Base-by-base conservation (phyloP, 2,888 invertebrate species). In the Ectemnius lituratus region DNA sequence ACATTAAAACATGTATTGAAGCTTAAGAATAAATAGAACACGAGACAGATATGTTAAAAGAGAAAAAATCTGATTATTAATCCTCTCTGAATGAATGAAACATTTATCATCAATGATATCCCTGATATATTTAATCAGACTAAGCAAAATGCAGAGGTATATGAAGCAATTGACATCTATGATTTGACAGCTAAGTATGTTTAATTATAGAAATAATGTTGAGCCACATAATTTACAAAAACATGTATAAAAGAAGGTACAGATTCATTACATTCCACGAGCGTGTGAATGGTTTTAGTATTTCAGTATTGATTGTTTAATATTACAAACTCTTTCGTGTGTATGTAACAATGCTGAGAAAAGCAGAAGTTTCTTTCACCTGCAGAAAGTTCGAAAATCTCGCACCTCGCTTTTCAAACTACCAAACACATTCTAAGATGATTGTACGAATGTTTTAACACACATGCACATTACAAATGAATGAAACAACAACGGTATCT, bases 121-220 rank as follows among this genome's bases (percentile, higher is more conserved):
- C 3, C 28, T 37, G 60, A 20, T 23, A 20, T 73, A 73, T 70
- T 73, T 76, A 45, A 58, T 62, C 65, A 14, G 49, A 73, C 57
- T 57, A 63, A 62, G 5, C 52, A 52, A 59, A 59, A 20, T 59
- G 59, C 20, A 23, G 27, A 18, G 59, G 13, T 59, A 57, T 16
- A 0, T 47, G 47, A 11, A 16, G 16, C 23, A 20, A 57, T 57
- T 16, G 60, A 28, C 18, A 60, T 20, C 13, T 60, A 13, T 60
- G 28, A 18, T 27, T 20, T 11, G 28, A 61, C 28, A 61, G 28
- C 18, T 37, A 37, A 61, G 28, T 37, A 52, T 11, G 52, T 52
- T 52, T 37, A 37, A 52, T 52, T 52, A n/a, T 16, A 52, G 52
- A 52, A 52, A 52, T 14, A 52, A 52, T 52, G 13, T 11, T 11